A percentile compares a stretch with the other conserved stretches of the same genome.
phyloP scores from a whole-genome alignment of 2,888 invertebrate species.

The Anaspis maculata region DNA sequence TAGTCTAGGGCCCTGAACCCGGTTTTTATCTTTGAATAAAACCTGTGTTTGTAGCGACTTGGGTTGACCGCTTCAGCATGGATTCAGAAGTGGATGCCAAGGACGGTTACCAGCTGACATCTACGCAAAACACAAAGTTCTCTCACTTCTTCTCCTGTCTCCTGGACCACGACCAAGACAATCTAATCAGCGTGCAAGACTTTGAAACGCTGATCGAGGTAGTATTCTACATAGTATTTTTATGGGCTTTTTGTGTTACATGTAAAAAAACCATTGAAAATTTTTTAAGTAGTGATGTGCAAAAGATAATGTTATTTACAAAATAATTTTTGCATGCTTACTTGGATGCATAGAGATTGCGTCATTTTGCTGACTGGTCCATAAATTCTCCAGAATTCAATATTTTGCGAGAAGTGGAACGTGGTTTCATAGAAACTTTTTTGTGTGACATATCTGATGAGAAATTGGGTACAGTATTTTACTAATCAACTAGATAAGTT shows the following conservation, averaged over 20 bases:
- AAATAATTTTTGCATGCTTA: conserved; percentile 29
- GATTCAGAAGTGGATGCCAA: conserved; percentile 52
- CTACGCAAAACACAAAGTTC: conserved; percentile 61
- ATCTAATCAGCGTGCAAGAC: conserved; percentile 62
- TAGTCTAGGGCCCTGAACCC: too few relatives aligned
- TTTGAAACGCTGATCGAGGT: conserved; percentile 63
- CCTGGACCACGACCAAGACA: conserved; percentile 63
- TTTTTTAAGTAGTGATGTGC: too few relatives aligned
- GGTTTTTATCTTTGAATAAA: too few relatives aligned
- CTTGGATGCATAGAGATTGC: conserved; percentile 47
- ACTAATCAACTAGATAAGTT: conserved; percentile 6
- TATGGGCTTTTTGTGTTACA: too few relatives aligned
- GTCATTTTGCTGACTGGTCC: conserved; percentile 72
- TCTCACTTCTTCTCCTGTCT: conserved; percentile 63
- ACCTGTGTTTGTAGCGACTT: conserved; percentile 51
- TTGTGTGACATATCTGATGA: conserved; percentile 49
- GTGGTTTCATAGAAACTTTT: conserved; percentile 62
- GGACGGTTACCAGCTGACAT: conserved; percentile 50
- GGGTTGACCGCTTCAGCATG: conserved; percentile 65
- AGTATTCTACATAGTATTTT: too few relatives aligned
- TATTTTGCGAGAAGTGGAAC: conserved; percentile 62
- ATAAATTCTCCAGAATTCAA: conserved; percentile 64
- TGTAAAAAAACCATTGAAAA: too few relatives aligned
- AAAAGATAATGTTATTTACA: too few relatives aligned
- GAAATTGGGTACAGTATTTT: conserved; percentile 44